Evolutionary conservation across 2,113 vertebrate species (phyloP).

Genomic region (Nothoprocta perdicaria): DNA sequence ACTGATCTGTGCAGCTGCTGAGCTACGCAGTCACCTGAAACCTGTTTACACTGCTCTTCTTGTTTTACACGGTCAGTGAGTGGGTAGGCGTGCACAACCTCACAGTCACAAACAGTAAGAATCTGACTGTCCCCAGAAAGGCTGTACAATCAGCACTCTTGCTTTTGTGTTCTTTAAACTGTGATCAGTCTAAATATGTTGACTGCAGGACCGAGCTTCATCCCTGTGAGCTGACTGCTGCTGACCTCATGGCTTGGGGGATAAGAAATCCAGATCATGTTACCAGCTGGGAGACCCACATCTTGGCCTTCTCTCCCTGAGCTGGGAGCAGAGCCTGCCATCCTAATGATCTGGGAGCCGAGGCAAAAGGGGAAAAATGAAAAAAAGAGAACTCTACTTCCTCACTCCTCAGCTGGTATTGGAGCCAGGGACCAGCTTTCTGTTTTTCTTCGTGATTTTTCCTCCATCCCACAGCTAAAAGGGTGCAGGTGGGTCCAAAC

Average conservation of each 20-base stretch:
- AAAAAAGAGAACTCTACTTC: neutral
- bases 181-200: neutral
- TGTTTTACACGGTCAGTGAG: fast-evolving
- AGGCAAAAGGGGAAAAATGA: no score
- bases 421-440: neutral
- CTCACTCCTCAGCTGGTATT: neutral
- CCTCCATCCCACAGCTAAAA: neutral
- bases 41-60: neutral
- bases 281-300: neutral
- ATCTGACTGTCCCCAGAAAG: neutral
- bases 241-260: fast-evolving
- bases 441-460: neutral
- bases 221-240: neutral
- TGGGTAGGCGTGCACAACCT: fast-evolving
- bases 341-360: no score
- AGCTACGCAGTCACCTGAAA: neutral
- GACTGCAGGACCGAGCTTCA: neutral
- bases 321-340: neutral
- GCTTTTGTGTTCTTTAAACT: neutral
- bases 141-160: neutral
- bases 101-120: neutral
- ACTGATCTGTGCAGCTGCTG: neutral
- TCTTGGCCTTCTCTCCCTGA: neutral
- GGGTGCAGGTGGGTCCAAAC: neutral
- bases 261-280: fast-evolving